Evolutionary conservation across 1,140 invertebrate species (phyloP), one percentile per base, ranked within the genome.

Genomic region (Calephelis virginiensis): DNA sequence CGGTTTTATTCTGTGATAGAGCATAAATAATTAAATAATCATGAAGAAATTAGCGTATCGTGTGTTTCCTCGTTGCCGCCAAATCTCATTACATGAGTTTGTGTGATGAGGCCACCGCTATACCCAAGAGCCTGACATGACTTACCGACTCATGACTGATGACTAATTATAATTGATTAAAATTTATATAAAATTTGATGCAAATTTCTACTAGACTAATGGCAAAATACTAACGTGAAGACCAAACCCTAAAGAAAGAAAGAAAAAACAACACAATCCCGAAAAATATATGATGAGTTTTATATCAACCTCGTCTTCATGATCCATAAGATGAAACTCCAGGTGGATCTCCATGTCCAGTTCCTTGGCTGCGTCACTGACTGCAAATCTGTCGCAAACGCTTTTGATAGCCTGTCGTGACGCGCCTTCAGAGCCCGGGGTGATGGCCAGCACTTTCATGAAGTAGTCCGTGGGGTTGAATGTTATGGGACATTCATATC

Each of bases 381-480:
- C 94, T 3, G 94, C 93, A 81, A 96, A 97, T 61, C 94, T 92
- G 84, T 97, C 95, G 81, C 96, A 97, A 60, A 97, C 92, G 73
- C 92, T 93, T 75, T 94, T 94, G 6, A 95, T 93, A 1, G 94
- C 92, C 70, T 93, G 92, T 48, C 93, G 90, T 9, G 93, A 94
- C 1, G 92, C 93, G 5, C 93, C 92, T 81, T 97, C 96, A 49
- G 94, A 93, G 1, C 95, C 96, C 0, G 96, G 96, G 50, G 95
- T 94, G 1, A 96, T 93, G 6, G 97, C 97, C 64, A 99, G 79
- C 0, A 95, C 96, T 65, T 95, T 94, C 64, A 99, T 96, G 73
- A 97, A 95, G 89, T 96, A 98, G 83, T 99, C 98, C 0, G 97
- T 97, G 0, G 97, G 97, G 85, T 98, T 99, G 83, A 96, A 98